These are phyloP conservation scores for Microchirus variegatus DNA, from an alignment of 2,797 vertebrate species.

Conservation along the genomic window DNA sequence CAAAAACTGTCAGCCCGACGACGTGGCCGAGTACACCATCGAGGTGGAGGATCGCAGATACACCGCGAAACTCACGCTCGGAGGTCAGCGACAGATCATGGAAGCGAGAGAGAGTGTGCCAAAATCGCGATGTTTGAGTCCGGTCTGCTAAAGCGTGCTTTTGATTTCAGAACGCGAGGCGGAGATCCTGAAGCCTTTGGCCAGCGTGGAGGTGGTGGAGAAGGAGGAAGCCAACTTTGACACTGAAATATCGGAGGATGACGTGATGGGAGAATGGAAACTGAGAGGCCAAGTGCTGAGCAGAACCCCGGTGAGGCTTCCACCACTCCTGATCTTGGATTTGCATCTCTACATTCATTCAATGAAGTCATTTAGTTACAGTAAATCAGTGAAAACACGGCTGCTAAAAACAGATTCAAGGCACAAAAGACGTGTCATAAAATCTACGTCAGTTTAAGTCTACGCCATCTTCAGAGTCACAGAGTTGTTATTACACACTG, in stretches of 20 bases:
- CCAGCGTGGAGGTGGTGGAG: slow-evolving; percentile 92
- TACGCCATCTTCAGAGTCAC: no score
- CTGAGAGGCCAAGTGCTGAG: slow-evolving; percentile 90
- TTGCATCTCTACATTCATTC: no score
- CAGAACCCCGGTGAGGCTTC: slow-evolving; percentile 85
- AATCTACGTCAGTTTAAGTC: no score
- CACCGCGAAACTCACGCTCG: slow-evolving; percentile 92
- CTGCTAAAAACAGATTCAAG: no score
- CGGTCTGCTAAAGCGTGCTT: neutral
- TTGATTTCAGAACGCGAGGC: slow-evolving; percentile 88
- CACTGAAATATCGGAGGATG: slow-evolving; percentile 93
- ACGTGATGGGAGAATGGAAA: slow-evolving; percentile 94
- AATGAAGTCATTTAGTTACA: no score
- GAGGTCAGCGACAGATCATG: slow-evolving; percentile 77
- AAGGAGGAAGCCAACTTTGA: slow-evolving; percentile 94
- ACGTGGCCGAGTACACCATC: slow-evolving; percentile 90
- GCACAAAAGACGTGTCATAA: no score
- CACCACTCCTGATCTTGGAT: no score
- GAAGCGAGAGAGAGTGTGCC: no score
- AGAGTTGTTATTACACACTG: no score
- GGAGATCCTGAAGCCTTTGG: slow-evolving; percentile 90
- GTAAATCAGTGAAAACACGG: no score
- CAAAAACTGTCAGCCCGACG: slow-evolving; percentile 90
- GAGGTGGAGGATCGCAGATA: slow-evolving; percentile 93
- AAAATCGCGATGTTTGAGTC: fast-evolving